These are phyloP conservation scores for Leucopsar rothschildi DNA, from an alignment of 2,113 vertebrate genomes.

Conservation along the genomic window DNA sequence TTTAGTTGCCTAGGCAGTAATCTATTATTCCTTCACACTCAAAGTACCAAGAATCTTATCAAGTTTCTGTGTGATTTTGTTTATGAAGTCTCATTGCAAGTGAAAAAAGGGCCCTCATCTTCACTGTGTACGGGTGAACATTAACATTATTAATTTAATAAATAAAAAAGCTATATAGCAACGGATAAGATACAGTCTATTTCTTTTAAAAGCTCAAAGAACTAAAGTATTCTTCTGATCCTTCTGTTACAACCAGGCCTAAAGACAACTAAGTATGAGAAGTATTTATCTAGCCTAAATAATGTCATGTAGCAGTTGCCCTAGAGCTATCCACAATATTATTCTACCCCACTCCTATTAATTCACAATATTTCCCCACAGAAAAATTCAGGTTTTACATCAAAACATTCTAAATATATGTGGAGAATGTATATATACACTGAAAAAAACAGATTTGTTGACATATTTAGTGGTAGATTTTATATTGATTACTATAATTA, in stretches of 20 bases:
- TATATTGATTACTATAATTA: background rate
- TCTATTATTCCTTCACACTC: background rate
- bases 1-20: background rate
- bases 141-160: background rate
- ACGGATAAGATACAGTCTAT: rapidly evolving
- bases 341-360: background rate
- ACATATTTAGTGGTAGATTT: background rate
- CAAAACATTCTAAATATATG: background rate
- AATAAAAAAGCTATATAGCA: background rate
- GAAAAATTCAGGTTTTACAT: rapidly evolving
- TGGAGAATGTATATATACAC: background rate
- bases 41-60: background rate
- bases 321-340: background rate
- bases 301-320: background rate
- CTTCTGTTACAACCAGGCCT: background rate
- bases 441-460: background rate
- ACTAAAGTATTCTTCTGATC: background rate
- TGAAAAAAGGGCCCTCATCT: background rate
- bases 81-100: background rate
- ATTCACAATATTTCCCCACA: background rate
- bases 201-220: background rate
- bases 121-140: background rate
- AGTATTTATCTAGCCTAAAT: background rate
- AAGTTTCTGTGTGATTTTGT: background rate
- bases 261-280: background rate